Percentiles rank a stretch among this genome's conserved stretches.
phyloP scores from a whole-genome alignment of 1,140 invertebrate species.

The Heterodera carotae region DNA sequence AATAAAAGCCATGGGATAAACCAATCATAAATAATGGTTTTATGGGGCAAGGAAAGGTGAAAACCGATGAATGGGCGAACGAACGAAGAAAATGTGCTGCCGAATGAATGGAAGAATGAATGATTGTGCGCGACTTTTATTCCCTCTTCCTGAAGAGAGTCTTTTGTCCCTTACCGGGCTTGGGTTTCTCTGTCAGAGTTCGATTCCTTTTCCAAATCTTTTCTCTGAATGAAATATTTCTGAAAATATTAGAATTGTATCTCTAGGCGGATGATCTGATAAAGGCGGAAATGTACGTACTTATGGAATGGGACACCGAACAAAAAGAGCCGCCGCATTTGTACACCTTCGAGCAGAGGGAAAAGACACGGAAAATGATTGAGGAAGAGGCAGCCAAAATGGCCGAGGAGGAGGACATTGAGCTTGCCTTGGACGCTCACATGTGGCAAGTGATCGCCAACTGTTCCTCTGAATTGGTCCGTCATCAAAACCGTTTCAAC shows the following conservation, averaged over 20 bases:
- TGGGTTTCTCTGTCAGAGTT: no score
- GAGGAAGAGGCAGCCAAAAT: constrained; percentile 30
- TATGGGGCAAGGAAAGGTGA: neutral
- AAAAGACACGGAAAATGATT: constrained; percentile 50
- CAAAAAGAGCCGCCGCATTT: constrained; percentile 45
- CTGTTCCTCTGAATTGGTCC: constrained; percentile 55
- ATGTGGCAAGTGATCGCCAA: constrained; percentile 60
- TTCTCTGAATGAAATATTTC: no score
- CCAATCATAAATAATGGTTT: constrained; percentile 22
- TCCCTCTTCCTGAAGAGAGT: neutral
- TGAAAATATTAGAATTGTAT: neutral
- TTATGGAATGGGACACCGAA: constrained; percentile 60
- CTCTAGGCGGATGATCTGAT: constrained; percentile 88
- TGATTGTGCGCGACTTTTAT: constrained; percentile 5
- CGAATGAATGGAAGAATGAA: neutral
- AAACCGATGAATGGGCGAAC: constrained; percentile 16
- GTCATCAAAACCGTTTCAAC: constrained; percentile 51
- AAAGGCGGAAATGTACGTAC: constrained; percentile 82
- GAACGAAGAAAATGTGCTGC: constrained; percentile 2
- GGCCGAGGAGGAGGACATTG: constrained; percentile 20
- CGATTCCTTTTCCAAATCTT: no score
- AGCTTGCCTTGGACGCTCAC: constrained; percentile 33
- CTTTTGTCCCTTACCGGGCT: no score
- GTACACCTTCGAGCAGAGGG: constrained; percentile 43
- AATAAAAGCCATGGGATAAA: no score